Percentiles rank a stretch among this genome's conserved stretches.
Conservation (phyloP, 2,888 invertebrate genomes). For the Lochmaea crataegi region DNA sequence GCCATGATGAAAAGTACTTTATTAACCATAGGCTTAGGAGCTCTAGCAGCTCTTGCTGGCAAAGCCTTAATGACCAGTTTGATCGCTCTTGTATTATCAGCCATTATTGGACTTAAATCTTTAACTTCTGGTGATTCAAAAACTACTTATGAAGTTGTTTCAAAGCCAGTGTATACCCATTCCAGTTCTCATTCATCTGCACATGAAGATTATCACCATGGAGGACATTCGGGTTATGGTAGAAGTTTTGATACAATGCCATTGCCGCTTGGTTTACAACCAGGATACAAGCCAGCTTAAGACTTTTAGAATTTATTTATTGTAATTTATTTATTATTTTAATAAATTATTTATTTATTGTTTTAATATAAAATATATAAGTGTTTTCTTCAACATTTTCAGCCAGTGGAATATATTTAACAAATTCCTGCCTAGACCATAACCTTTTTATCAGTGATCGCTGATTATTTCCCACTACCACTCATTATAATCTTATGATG, state of each 20-base stretch:
- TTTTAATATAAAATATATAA: slow-evolving; percentile 27
- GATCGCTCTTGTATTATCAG: slow-evolving; percentile 82
- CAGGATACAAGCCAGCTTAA: slow-evolving; percentile 76
- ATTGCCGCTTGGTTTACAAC: slow-evolving; percentile 61
- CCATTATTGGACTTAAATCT: slow-evolving; percentile 80
- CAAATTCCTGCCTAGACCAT: no score
- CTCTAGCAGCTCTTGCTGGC: slow-evolving; percentile 81
- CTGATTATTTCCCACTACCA: no score
- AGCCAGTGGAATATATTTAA: no score
- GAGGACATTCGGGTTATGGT: slow-evolving; percentile 68
- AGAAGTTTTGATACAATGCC: slow-evolving; percentile 66
- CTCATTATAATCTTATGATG: no score
- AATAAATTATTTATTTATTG: slow-evolving; percentile 44
- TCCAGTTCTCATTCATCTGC: slow-evolving; percentile 75
- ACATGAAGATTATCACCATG: slow-evolving; percentile 72
- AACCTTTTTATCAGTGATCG: no score
- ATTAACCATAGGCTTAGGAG: slow-evolving; percentile 77
- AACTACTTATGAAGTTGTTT: slow-evolving; percentile 86
- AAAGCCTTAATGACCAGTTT: slow-evolving; percentile 86
- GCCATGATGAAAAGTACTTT: slow-evolving; percentile 76
- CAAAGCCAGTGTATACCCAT: slow-evolving; percentile 82
- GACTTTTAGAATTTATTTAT: slow-evolving; percentile 25
- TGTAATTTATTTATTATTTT: slow-evolving; percentile 37
- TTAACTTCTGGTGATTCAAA: slow-evolving; percentile 76
- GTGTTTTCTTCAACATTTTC: no score